Evolutionary conservation across 2,888 invertebrate species (phyloP).

Genomic region (Herminia tarsipennalis): DNA sequence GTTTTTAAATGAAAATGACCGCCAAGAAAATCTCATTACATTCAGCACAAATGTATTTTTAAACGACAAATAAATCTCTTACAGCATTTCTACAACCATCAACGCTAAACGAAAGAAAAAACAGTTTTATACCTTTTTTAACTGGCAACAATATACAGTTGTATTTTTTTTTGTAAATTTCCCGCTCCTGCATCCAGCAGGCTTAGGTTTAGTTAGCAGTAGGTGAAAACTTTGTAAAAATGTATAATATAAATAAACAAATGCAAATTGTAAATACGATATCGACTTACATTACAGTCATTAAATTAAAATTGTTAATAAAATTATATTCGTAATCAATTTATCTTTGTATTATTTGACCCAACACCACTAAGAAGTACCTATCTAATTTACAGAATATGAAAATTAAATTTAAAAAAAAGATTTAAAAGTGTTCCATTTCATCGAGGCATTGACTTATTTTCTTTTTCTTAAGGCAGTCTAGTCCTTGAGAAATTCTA

Average conservation of each 20-base stretch:
- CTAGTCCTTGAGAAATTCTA: no score
- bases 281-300: conserved; percentile 84
- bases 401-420: no score
- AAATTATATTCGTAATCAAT: conserved; percentile 85
- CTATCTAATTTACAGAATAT: no score
- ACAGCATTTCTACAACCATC: conserved; percentile 33
- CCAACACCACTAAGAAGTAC: conserved; percentile 12
- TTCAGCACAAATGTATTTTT: background rate
- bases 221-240: conserved; percentile 79
- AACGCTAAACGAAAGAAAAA: conserved; percentile 15
- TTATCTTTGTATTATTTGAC: conserved; percentile 64
- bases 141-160: conserved; percentile 32
- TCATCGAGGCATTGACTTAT: no score
- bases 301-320: conserved; percentile 86
- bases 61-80: conserved; percentile 13
- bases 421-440: no score
- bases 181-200: conserved; percentile 28
- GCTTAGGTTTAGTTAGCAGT: conserved; percentile 42
- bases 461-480: no score
- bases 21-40: background rate
- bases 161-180: conserved; percentile 48
- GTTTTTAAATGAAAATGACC: background rate
- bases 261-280: conserved; percentile 82
- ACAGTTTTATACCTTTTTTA: conserved; percentile 29
- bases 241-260: conserved; percentile 72